Evolutionary conservation across 2,797 vertebrate genomes (phyloP), one percentile per base, ranked within the genome.

Genomic region (Propithecus perrieri): DNA sequence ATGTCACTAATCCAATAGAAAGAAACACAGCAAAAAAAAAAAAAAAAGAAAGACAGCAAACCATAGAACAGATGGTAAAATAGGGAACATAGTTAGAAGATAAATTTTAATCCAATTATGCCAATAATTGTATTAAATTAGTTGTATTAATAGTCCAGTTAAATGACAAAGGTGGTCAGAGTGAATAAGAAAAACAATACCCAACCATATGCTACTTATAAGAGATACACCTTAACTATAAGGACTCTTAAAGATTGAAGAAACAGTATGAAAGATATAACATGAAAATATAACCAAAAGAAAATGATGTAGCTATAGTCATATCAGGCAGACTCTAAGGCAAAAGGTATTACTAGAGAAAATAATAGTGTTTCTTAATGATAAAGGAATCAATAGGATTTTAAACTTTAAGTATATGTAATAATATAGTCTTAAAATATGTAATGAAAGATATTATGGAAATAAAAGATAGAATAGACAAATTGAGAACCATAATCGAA

Each of bases 141-240:
- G 20, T 89, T 74, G 33, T 38, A 85, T 57, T 80, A 91, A 88
- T 43, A 57, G 20, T 71, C n/a, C 13, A 79, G 50, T 76, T 91
- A 94, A 92, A 71, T 78, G 61, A 89, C 76, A 92, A 88, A 61
- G 84, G 43, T 81, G n/a, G 38, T 65, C 50, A 95, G 59, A 72
- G 24, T 78, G 18, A 26, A 48, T 43, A 85, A 85, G 79, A 87
- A 90, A 91, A 93, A 63, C 4, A 79, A 78, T 67, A 71, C 24
- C 30, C 24, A 79, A 85, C 3, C 3, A 35, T 50, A 88, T 81
- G 38, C 18, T 69, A 28, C 65, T 96, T 75, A 41, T 57, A 83
- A 75, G 48, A 89, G 38, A 57, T 38, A 43, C 4, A 75, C 4
- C 50, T 75, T 79, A 87, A 74, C 61, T 63, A 55, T 69, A 85